A percentile compares a stretch with the other conserved stretches of the same genome.
Evolutionary conservation across 2,888 invertebrate species (phyloP).

Genomic region (Empis livida): DNA sequence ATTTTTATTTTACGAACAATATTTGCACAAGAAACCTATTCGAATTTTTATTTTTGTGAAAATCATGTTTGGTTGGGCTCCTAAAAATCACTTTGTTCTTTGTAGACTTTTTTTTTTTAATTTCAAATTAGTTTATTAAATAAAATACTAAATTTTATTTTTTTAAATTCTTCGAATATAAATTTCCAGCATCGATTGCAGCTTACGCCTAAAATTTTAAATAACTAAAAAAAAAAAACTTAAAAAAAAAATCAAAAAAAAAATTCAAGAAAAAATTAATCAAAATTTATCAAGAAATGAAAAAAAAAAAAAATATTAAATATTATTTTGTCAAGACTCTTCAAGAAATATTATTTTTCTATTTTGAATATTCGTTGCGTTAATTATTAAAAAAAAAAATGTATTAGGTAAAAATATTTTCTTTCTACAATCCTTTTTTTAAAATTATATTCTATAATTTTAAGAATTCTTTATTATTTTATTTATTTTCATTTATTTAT

Average conservation of each 20-base stretch:
- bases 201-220: constrained; percentile 18
- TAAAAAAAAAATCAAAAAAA: constrained; percentile 1
- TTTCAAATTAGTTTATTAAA: constrained; percentile 3
- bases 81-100: too few species aligned
- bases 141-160: constrained; percentile 8
- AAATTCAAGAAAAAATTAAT: neutral
- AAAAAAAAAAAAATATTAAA: constrained; percentile 9
- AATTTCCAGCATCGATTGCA: constrained; percentile 21
- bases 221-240: constrained; percentile 5
- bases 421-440: neutral
- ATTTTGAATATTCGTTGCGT: too few species aligned
- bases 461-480: constrained; percentile 1
- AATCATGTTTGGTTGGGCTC: too few species aligned
- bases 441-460: constrained; percentile 4
- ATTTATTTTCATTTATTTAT: neutral
- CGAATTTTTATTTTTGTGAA: too few species aligned
- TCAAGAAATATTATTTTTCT: constrained; percentile 7
- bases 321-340: constrained; percentile 9
- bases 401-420: neutral
- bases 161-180: constrained; percentile 5
- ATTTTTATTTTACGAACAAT: too few species aligned
- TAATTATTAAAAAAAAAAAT: constrained; percentile 4
- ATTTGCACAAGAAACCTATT: too few species aligned
- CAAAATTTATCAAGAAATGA: constrained; percentile 7
- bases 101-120: neutral